Base-by-base conservation (phyloP, 2,888 invertebrate genomes). In the Fabriciana adippe region DNA sequence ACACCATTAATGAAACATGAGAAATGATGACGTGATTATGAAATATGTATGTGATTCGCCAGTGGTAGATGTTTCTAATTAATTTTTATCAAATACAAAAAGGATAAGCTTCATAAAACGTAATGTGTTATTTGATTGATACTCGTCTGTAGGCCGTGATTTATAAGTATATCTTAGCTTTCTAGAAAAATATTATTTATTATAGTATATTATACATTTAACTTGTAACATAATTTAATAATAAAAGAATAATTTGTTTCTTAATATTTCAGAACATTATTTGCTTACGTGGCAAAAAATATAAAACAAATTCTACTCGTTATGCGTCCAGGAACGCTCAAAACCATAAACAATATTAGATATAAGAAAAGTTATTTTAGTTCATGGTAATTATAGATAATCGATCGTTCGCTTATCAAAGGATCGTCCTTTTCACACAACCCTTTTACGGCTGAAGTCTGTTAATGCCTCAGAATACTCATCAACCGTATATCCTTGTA, bases 401-500 rank as follows among this genome's bases (percentile, higher is more conserved):
- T 59, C 47, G 21, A 59, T 59, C 47, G 35, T 47, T 59, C 15
- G n/a, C n/a, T 31, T 48, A 59, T 59, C 48, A 48, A 59, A 48
- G 31, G 59, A 48, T 47, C 26, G 31, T 47, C 6, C 48, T 21
- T 15, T 41, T 8, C 18, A 18, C 31, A 50, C 35, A 14, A 45
- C 41, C 6, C n/a, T 55, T 64, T 48, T 55, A 64, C 18, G 18
- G 8, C 35, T 31, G 16, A 60, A 48, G n/a, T 16, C 31, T 16
- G 51, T 41, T 50, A 41, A 14, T 51, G 41, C 41, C 41, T 18
- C 41, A 26, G 6, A n/a, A 54, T 14, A 57, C 73, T 65, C 74
- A 70, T 75, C 60, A 70, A 72, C 79, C 70, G 69, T 79, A 76
- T 64, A 26, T 6, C 64, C 18, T 66, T 48, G 57, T 13, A 21